Percentiles rank a stretch among this genome's conserved stretches.
phyloP scores from a whole-genome alignment of 2,113 vertebrate species.

The Chrysemys picta region DNA sequence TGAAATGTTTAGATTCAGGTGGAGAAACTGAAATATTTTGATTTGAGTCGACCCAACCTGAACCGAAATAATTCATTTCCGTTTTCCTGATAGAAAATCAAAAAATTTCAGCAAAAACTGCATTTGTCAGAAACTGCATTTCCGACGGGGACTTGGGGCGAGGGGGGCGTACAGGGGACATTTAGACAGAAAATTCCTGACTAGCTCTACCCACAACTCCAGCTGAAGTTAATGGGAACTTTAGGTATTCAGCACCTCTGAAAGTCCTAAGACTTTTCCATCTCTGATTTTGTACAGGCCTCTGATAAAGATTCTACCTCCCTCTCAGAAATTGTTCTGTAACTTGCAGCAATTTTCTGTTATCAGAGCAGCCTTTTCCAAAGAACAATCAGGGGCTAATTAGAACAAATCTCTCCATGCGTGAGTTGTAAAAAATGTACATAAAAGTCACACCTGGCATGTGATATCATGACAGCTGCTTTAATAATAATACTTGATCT shows the following conservation, averaged over 20 bases:
- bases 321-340: slow-evolving; percentile 20
- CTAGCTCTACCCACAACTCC: background rate
- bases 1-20: background rate
- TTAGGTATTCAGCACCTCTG: background rate
- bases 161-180: fast-evolving
- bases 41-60: background rate
- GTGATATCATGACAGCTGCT: background rate
- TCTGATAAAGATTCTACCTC: background rate
- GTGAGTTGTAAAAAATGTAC: background rate
- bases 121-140: fast-evolving
- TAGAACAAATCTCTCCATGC: slow-evolving; percentile 16
- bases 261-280: background rate
- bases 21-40: background rate
- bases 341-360: slow-evolving; percentile 5
- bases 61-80: background rate
- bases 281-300: background rate
- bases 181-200: background rate
- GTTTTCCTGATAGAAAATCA: background rate
- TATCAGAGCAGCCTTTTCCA: background rate
- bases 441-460: slow-evolving; percentile 15
- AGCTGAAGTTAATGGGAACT: background rate
- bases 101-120: background rate
- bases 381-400: background rate
- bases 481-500: slow-evolving; percentile 39
- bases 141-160: background rate